Evolutionary conservation across 2,888 invertebrate genomes (phyloP).

Genomic region (Hypena proboscidalis): DNA sequence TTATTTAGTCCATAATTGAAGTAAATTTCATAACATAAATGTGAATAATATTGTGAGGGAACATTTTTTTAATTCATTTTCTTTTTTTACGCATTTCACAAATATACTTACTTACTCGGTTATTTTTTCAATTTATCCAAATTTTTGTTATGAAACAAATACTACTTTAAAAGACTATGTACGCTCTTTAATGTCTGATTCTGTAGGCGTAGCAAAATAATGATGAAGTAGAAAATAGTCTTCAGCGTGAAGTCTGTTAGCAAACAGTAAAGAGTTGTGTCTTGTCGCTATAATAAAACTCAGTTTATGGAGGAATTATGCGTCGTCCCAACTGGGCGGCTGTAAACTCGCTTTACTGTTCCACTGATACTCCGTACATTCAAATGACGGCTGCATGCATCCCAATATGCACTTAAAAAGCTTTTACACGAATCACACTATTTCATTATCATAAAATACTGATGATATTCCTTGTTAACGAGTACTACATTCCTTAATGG

Average conservation of each 20-base stretch:
- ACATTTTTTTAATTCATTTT: too few species aligned
- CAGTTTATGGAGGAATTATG: conserved; percentile 69
- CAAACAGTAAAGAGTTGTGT: conserved; percentile 58
- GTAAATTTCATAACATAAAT: too few species aligned
- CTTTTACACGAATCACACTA: conserved; percentile 53
- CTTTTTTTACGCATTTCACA: too few species aligned
- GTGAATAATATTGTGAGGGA: too few species aligned
- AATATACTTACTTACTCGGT: too few species aligned
- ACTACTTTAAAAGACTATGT: too few species aligned
- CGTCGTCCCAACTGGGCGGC: conserved; percentile 56
- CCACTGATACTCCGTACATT: conserved; percentile 54
- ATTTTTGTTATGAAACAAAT: too few species aligned
- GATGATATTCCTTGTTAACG: conserved; percentile 16
- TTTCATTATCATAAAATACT: conserved; percentile 32
- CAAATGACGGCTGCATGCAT: conserved; percentile 45
- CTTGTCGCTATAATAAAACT: conserved; percentile 63
- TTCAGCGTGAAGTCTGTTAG: conserved; percentile 34
- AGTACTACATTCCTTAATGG: conserved; percentile 23
- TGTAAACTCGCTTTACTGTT: conserved; percentile 69
- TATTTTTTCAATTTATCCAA: too few species aligned
- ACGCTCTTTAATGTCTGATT: too few species aligned
- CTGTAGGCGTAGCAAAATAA: conserved; percentile 18
- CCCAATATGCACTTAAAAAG: conserved; percentile 62
- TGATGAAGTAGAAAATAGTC: conserved; percentile 16
- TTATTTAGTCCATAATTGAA: too few species aligned